phyloP scores from a whole-genome alignment of 2,888 invertebrate species.

The Smittia aterrima region DNA sequence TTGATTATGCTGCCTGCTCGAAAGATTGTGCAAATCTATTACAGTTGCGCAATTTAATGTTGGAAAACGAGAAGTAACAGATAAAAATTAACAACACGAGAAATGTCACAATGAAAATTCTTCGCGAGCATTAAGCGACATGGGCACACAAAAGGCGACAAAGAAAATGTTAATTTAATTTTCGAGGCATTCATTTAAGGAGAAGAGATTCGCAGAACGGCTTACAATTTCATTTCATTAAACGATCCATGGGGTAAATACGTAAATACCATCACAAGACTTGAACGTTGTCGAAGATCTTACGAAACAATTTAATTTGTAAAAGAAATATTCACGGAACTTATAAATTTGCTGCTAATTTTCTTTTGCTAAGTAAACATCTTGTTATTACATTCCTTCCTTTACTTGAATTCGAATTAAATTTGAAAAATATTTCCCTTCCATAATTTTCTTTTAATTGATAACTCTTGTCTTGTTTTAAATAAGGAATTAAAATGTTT shows the following conservation, averaged over 20 bases:
- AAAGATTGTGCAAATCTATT: background rate
- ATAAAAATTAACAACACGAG: conserved; percentile 29
- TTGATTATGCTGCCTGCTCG: conserved; percentile 19
- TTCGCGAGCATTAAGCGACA: background rate
- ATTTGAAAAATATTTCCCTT: background rate
- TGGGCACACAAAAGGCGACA: conserved; percentile 11
- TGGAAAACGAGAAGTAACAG: conserved; percentile 13
- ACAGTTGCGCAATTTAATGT: conserved; percentile 24
- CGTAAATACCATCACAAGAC: too few relatives aligned
- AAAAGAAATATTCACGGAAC: too few relatives aligned
- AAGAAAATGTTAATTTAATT: conserved; percentile 27
- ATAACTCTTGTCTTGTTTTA: background rate
- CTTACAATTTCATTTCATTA: too few relatives aligned
- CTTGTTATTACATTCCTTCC: too few relatives aligned
- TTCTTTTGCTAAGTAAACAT: too few relatives aligned
- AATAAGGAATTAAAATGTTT: conserved; percentile 31
- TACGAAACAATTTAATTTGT: too few relatives aligned
- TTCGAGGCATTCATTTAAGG: background rate
- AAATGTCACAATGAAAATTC: conserved; percentile 32
- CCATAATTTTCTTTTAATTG: background rate
- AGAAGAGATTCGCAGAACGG: background rate
- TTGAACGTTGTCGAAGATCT: too few relatives aligned
- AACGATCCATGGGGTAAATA: too few relatives aligned
- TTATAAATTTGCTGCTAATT: too few relatives aligned
- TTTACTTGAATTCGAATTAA: background rate